Evolutionary conservation across 2,888 invertebrate genomes (phyloP), one percentile per base, ranked within the genome.

Genomic region (Agriopis leucophaearia): DNA sequence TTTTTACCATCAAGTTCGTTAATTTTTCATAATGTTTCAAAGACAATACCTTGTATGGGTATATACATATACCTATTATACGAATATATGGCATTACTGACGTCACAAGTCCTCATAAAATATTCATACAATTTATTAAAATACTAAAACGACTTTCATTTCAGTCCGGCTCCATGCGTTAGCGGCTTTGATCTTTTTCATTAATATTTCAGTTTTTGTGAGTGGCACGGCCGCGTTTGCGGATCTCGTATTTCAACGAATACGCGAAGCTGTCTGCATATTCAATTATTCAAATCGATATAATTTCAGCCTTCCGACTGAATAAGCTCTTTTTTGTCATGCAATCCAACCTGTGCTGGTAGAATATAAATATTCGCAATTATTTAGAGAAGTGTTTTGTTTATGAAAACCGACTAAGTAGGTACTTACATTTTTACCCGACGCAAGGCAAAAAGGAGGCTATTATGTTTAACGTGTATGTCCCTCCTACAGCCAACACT

Each of bases 81-180:
- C 38, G 4, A 4, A 4, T 27, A 3, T 27, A 27, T 27, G 27
- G 3, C 16, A 38, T 42, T n/a, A 27, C 42, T 42, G 42, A 42
- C 42, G 16, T 16, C n/a, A 40, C 35, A 36, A 8, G 47, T 51
- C n/a, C 57, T 57, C 57, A 62, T 62, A 44, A 57, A 66, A 57
- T 16, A 62, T 67, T 67, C 62, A 62, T 61, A 44, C 13, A 7
- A 6, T 48, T 47, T 48, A 48, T 38, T 60, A 61, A 55, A 51
- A 62, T 56, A 62, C 47, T 62, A 74, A 78, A 77, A 66, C 72
- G 52, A 63, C 47, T 66, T 72, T 70, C 65, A 70, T 74, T 73
- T 71, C 59, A 69, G 56, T 50, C 64, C 54, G 59, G 70, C 36
- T 67, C 48, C 56, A 62, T 64, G 55, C 54, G 51, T 57, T 54